These are phyloP conservation scores for Callitettix versicolor DNA, from an alignment of 1,140 invertebrate species.

Conservation along the genomic window DNA sequence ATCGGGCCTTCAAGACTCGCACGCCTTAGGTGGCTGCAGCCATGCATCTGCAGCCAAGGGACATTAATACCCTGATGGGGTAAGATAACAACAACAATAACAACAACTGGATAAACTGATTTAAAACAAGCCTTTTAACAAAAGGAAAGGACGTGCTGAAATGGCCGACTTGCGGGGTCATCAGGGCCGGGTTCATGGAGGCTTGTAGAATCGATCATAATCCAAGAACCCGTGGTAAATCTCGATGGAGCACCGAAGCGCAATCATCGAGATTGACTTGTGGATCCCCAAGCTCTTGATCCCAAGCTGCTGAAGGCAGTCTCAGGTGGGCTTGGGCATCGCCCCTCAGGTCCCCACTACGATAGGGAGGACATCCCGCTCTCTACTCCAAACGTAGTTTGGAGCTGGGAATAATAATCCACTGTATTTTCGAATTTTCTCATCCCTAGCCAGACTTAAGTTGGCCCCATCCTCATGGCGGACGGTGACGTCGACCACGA, in stretches of 20 bases:
- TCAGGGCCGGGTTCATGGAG: background rate
- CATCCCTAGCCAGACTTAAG: background rate
- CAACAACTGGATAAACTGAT: too few relatives aligned
- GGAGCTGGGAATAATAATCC: constrained; percentile 10
- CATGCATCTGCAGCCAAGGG: too few relatives aligned
- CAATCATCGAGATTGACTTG: constrained; percentile 23
- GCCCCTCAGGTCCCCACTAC: constrained; percentile 29
- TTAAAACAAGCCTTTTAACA: too few relatives aligned
- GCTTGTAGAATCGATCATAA: background rate
- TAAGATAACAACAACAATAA: too few relatives aligned
- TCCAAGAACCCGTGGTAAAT: constrained; percentile 3
- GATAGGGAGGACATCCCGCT: constrained; percentile 25
- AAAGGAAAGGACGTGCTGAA: background rate
- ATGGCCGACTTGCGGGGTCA: background rate
- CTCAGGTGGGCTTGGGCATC: constrained; percentile 24
- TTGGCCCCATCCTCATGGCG: constrained; percentile 6
- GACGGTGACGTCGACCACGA: constrained; percentile 15
- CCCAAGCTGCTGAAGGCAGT: constrained; percentile 19
- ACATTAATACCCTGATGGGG: background rate
- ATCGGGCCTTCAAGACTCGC: background rate
- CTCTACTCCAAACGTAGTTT: constrained; percentile 6
- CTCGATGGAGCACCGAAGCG: background rate
- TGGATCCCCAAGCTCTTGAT: constrained; percentile 19
- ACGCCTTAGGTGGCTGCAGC: background rate
- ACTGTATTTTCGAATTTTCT: constrained; percentile 5